Evolutionary conservation across 2,888 invertebrate genomes (phyloP).

Genomic region (Cotesia congregata): DNA sequence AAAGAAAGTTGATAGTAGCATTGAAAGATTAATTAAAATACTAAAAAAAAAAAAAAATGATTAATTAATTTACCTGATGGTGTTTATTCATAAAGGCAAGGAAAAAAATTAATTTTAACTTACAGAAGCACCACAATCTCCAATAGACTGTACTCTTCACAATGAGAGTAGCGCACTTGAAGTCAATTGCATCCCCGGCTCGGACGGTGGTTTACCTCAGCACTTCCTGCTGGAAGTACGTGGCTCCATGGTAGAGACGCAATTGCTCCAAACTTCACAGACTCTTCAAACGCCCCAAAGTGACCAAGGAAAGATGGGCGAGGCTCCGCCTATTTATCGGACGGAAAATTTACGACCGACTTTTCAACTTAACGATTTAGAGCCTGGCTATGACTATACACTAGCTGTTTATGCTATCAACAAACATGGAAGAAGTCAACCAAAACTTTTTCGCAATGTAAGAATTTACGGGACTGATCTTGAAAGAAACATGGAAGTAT

Average conservation of each 20-base stretch:
- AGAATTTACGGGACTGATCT: conserved; percentile 62
- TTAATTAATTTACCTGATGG: not conserved
- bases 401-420: conserved; percentile 87
- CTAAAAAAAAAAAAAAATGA: not conserved
- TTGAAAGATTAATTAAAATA: too few species aligned
- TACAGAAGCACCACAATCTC: conserved; percentile 83
- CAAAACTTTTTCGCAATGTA: conserved; percentile 80
- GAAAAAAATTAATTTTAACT: conserved; percentile 50
- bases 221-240: conserved; percentile 85
- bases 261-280: conserved; percentile 66
- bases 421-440: conserved; percentile 82
- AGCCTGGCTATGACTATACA: conserved; percentile 84
- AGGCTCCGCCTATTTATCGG: conserved; percentile 61
- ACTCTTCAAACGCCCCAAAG: conserved; percentile 66
- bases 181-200: conserved; percentile 82
- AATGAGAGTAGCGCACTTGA: conserved; percentile 78
- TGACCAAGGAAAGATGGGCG: conserved; percentile 51
- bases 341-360: conserved; percentile 73
- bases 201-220: conserved; percentile 86
- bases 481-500: conserved; percentile 56
- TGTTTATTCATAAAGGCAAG: not conserved
- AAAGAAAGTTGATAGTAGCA: not conserved
- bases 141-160: conserved; percentile 80
- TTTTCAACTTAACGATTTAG: conserved; percentile 81
- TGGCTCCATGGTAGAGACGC: conserved; percentile 57